Base-by-base conservation (phyloP, 2,113 vertebrate genomes). In the Hyaena hyaena region DNA sequence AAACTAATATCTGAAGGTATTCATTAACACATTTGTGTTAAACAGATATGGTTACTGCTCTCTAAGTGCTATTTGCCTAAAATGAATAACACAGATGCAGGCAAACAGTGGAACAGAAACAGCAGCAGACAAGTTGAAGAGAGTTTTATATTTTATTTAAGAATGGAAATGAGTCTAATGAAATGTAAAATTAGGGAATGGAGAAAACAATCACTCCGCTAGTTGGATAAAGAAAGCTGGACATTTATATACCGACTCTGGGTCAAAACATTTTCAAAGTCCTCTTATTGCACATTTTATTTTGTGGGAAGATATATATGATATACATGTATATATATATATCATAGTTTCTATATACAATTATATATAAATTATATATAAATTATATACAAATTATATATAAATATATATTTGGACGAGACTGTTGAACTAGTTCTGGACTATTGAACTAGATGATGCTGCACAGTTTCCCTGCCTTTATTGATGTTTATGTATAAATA, bases 41-140 rank as follows among this genome's bases (percentile, higher is more conserved):
- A 93, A 77, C 24, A 83, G 35, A 53, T 43, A 82, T 10, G 15
- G 19, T 63, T 81, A 53, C 21, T 96, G 33, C 23, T 79, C 33
- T 90, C 48, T 94, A 77, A 96, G 55, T 88, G 7, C 45, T 93
- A 24, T 88, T 94, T 85, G 81, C 26, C 61, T 84, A 31, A 74
- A 96, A 63, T 87, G 33, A 91, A 45, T 65, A 80, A 45, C 31
- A 39, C 35, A 90, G 53, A 83, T 55, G 43, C 69, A 48, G 83
- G 48, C 23, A 83, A 86, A n/a, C 4, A 53, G 45, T 28, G 66
- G 14, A 89, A 66, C 21, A 79, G 76, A 90, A 95, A 73, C 3
- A 90, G 19, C 11, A 74, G 61, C 21, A 87, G 50, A 39, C 23
- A 58, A 39, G 19, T 65, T 53, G 58, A 87, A 66, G 35, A 76